Evolutionary conservation across 2,888 invertebrate species (phyloP).

Genomic region (Watsonalla cultraria): DNA sequence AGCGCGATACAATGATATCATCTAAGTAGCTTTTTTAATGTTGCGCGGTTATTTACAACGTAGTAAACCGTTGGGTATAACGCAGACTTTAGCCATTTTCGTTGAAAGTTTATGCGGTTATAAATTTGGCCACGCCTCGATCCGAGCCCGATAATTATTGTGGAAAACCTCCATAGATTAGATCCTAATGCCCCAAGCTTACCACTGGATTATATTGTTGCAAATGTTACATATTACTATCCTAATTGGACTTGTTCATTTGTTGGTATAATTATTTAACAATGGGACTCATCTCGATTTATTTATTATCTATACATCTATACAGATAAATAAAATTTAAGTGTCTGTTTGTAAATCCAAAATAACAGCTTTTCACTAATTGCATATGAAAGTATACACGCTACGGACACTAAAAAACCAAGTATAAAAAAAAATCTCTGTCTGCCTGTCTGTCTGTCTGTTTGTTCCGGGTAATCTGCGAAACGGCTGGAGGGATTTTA

Average conservation of each 20-base stretch:
- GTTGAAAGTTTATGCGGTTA: constrained; percentile 44
- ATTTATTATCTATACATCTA: too few relatives aligned
- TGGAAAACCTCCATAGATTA: constrained; percentile 43
- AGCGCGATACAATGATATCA: constrained; percentile 14
- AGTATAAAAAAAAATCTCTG: too few relatives aligned
- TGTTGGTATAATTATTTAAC: too few relatives aligned
- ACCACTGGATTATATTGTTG: constrained; percentile 9
- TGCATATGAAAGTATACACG: too few relatives aligned
- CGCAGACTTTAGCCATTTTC: constrained; percentile 32
- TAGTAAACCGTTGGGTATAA: constrained; percentile 24
- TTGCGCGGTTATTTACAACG: constrained; percentile 25
- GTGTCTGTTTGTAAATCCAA: too few relatives aligned
- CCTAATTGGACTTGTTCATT: constrained; percentile 1
- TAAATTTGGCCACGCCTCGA: constrained; percentile 50
- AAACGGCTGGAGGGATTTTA: too few relatives aligned
- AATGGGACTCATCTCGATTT: too few relatives aligned
- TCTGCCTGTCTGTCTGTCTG: too few relatives aligned
- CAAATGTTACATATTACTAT: constrained; percentile 8
- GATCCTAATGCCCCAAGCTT: constrained; percentile 30
- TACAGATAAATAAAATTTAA: too few relatives aligned
- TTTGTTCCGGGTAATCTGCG: too few relatives aligned
- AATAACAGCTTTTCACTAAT: too few relatives aligned
- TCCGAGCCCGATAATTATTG: constrained; percentile 41
- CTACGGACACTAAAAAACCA: too few relatives aligned
- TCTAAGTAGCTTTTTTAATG: constrained; percentile 24